A percentile compares a stretch with the other conserved stretches of the same genome.
These are phyloP conservation scores for Campoplex nolae DNA, from an alignment of 2,888 invertebrate species.

Conservation along the genomic window DNA sequence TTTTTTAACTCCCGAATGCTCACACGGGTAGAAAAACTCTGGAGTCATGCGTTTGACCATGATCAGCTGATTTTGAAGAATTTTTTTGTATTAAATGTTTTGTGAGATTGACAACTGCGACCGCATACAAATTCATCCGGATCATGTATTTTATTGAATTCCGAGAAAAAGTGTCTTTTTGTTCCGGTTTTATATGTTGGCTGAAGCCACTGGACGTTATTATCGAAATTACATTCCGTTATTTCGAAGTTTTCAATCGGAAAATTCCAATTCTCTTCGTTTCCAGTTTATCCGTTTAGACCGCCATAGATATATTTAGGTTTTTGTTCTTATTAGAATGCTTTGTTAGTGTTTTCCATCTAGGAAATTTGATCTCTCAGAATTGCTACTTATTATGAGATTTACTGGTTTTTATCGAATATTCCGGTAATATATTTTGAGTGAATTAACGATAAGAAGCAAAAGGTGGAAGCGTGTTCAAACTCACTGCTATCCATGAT, in stretches of 20 bases:
- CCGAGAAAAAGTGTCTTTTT: background rate
- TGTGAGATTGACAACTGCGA: background rate
- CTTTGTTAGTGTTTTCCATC: background rate
- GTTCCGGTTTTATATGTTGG: background rate
- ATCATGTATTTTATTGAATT: background rate
- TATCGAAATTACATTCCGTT: background rate
- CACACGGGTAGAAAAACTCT: too few species aligned
- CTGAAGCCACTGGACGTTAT: too few species aligned
- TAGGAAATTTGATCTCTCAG: background rate
- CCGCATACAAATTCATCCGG: too few species aligned
- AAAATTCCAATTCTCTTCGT: background rate
- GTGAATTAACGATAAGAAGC: background rate
- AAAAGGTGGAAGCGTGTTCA: conserved; percentile 3
- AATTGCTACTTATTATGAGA: conserved; percentile 15
- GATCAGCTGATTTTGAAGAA: too few species aligned
- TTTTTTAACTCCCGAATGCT: too few species aligned
- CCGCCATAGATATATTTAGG: background rate
- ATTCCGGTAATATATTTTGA: conserved; percentile 22
- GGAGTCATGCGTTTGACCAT: too few species aligned
- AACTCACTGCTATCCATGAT: background rate
- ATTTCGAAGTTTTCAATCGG: background rate
- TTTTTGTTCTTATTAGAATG: background rate
- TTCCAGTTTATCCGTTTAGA: background rate
- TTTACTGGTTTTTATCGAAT: conserved; percentile 11
- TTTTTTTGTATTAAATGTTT: background rate